These are phyloP conservation scores for Euphonia xanthogaster DNA, from an alignment of 2,797 vertebrate species.

Conservation along the genomic window DNA sequence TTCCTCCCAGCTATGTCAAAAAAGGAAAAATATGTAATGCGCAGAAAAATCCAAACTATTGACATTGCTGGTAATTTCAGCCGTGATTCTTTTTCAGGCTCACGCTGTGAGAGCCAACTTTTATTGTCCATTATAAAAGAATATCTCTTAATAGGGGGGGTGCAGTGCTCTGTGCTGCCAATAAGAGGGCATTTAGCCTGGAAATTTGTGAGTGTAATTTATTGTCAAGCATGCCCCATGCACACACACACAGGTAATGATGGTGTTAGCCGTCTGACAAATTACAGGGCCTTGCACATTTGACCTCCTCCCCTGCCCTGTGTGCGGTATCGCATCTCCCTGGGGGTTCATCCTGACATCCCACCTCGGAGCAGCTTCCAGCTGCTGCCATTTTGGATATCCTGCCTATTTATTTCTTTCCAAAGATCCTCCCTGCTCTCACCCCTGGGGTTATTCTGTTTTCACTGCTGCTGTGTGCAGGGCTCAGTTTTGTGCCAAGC, in stretches of 20 bases:
- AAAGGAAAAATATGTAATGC: not conserved
- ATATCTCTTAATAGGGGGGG: not conserved
- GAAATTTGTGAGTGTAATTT: conserved; percentile 49
- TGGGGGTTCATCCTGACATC: conserved; percentile 43
- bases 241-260: conserved; percentile 34
- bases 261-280: conserved; percentile 59
- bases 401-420: conserved; percentile 22
- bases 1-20: not conserved
- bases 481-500: not conserved
- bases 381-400: conserved; percentile 58
- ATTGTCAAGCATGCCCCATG: not conserved
- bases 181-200: not conserved
- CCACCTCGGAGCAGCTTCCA: conserved; percentile 28
- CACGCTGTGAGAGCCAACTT: not conserved
- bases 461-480: not conserved
- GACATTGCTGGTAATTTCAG: not conserved
- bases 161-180: not conserved
- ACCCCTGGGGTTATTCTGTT: not conserved
- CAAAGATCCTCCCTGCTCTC: not conserved
- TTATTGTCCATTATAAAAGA: conserved; percentile 7
- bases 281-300: conserved; percentile 33
- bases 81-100: not conserved
- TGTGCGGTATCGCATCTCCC: conserved; percentile 18
- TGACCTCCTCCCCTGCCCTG: conserved; percentile 59
- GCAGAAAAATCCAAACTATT: not conserved